Percentiles rank a stretch among this genome's conserved stretches.
phyloP scores from a whole-genome alignment of 1,140 invertebrate species.

The Drosophila miranda region DNA sequence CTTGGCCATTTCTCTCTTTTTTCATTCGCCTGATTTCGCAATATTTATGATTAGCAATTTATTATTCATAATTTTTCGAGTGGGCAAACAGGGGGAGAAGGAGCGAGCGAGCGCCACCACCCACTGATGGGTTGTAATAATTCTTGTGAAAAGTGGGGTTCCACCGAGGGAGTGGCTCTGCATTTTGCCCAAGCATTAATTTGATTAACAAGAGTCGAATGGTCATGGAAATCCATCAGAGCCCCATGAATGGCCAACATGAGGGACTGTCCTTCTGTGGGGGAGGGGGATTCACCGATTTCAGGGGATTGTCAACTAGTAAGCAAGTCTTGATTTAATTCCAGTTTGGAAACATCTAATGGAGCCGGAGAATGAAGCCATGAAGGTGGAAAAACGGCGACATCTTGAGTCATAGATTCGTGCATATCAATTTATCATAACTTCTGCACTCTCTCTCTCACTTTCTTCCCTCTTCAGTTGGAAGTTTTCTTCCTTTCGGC shows the following conservation, averaged over 20 bases:
- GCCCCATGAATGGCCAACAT: no score
- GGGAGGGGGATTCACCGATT: no score
- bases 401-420: no score
- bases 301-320: no score
- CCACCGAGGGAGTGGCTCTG: not conserved
- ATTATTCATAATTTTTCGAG: conserved; percentile 80
- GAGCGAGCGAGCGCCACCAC: no score
- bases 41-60: conserved; percentile 82
- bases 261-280: conserved; percentile 2
- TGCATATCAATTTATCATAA: no score
- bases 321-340: no score
- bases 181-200: conserved; percentile 64
- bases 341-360: no score
- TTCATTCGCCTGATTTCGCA: conserved; percentile 70
- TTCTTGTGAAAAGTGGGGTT: conserved; percentile 32
- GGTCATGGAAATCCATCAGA: conserved; percentile 65
- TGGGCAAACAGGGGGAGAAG: conserved; percentile 61
- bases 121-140: conserved; percentile 54
- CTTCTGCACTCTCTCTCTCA: not conserved
- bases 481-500: not conserved
- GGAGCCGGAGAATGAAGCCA: no score
- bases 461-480: not conserved
- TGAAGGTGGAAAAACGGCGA: no score
- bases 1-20: no score
- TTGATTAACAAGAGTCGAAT: conserved; percentile 80